These are phyloP conservation scores for Catocala sponsa DNA, from an alignment of 2,888 invertebrate species.

Conservation along the genomic window DNA sequence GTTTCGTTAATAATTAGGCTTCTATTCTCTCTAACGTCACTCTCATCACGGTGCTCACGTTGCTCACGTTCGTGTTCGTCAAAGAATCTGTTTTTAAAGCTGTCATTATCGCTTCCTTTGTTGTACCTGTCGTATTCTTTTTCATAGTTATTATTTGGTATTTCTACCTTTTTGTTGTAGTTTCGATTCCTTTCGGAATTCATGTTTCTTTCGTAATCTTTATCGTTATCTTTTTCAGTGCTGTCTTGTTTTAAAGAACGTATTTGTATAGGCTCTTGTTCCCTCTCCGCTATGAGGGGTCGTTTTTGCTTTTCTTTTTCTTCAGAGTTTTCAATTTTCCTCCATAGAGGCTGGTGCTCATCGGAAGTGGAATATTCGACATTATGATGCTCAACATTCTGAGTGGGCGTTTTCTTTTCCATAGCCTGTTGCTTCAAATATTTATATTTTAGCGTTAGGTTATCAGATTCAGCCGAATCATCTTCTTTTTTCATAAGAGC, in stretches of 20 bases:
- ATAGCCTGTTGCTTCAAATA: conserved; percentile 7
- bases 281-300: not conserved
- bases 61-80: not conserved
- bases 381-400: not conserved
- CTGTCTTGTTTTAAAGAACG: not conserved
- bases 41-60: not conserved
- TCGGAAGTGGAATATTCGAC: not conserved
- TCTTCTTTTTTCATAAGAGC: conserved; percentile 11
- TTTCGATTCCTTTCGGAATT: not conserved
- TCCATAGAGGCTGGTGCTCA: not conserved
- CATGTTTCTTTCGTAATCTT: conserved; percentile 1
- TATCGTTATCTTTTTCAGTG: not conserved
- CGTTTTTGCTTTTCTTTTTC: not conserved
- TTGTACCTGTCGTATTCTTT: not conserved
- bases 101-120: not conserved
- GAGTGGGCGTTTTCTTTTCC: not conserved
- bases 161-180: not conserved
- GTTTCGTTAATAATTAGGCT: not conserved
- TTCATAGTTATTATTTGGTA: not conserved
- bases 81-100: not conserved
- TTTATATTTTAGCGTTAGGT: conserved; percentile 8
- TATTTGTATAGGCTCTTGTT: not conserved
- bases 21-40: too few relatives aligned
- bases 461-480: conserved; percentile 1
- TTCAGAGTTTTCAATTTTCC: conserved; percentile 4